A percentile compares a stretch with the other conserved stretches of the same genome.
Evolutionary conservation across 2,797 vertebrate genomes (phyloP).

Genomic region (Falco cherrug): DNA sequence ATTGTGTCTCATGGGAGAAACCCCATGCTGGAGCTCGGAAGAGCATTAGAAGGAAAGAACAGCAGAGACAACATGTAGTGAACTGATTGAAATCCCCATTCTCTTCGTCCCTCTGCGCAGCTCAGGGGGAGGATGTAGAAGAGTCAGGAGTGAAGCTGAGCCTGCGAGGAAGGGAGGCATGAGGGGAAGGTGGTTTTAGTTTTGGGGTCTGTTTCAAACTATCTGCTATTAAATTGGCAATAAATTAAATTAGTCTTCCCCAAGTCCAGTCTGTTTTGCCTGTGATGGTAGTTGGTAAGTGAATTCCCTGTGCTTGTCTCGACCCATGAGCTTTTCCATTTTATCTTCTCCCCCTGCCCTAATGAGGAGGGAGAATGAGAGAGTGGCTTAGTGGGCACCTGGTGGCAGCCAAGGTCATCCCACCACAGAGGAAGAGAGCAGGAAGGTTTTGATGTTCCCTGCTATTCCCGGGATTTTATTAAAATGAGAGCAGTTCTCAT

Average conservation of each 20-base stretch:
- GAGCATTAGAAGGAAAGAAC: background rate
- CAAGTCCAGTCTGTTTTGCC: background rate
- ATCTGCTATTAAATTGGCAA: background rate
- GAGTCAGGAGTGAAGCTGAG: background rate
- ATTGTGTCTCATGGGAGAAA: background rate
- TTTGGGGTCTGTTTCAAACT: background rate
- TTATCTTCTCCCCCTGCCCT: background rate
- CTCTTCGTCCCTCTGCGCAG: accelerated
- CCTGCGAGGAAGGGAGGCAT: background rate
- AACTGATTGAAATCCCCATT: background rate
- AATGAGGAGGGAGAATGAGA: background rate
- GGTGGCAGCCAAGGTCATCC: background rate
- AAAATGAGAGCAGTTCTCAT: background rate
- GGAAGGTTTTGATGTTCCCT: background rate
- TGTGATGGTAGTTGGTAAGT: background rate
- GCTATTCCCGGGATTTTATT: background rate
- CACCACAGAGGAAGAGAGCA: background rate
- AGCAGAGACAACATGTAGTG: accelerated
- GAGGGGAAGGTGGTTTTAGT: background rate
- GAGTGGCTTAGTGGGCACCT: accelerated
- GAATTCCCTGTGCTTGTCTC: background rate
- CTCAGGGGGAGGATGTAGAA: background rate
- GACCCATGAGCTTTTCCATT: background rate
- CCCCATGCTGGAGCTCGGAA: background rate
- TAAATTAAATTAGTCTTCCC: background rate